Evolutionary conservation across 2,113 vertebrate genomes (phyloP).

Genomic region (Nycticebus coucang): DNA sequence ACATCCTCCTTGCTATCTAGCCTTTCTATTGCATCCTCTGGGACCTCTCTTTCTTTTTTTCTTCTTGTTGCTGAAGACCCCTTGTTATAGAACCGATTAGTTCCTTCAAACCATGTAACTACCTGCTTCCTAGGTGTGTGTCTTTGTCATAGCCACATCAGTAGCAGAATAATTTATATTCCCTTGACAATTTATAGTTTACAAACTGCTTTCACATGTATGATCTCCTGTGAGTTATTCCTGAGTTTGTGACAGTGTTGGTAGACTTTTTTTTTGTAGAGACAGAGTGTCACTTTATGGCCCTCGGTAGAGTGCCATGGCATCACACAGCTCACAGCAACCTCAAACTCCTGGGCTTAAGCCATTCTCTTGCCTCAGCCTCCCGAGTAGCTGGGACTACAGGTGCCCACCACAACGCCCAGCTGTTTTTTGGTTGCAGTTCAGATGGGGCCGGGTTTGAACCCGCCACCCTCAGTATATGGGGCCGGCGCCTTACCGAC

Average conservation of each 20-base stretch:
- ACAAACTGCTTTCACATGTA: not conserved
- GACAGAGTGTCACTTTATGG: no score
- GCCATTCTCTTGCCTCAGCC: no score
- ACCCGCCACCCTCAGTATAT: no score
- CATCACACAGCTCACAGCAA: no score
- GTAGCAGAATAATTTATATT: not conserved
- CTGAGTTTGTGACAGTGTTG: not conserved
- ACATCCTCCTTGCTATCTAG: not conserved
- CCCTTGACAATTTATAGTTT: slow-evolving; percentile 6
- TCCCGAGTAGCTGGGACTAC: no score
- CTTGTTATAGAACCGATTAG: not conserved
- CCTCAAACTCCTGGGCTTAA: no score
- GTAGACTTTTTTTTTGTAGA: no score
- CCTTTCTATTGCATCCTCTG: not conserved
- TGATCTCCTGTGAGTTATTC: not conserved
- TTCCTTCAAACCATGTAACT: not conserved
- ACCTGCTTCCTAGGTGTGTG: not conserved
- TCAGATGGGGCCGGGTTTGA: no score
- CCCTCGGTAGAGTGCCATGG: no score
- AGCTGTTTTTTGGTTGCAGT: no score
- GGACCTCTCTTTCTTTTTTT: not conserved
- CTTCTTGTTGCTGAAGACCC: not conserved
- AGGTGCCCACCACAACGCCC: no score
- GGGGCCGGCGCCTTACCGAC: no score
- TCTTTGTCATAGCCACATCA: not conserved